Evolutionary conservation across 2,888 invertebrate genomes (phyloP), one percentile per base, ranked within the genome.

Genomic region (Pachliopta kotzebuea): DNA sequence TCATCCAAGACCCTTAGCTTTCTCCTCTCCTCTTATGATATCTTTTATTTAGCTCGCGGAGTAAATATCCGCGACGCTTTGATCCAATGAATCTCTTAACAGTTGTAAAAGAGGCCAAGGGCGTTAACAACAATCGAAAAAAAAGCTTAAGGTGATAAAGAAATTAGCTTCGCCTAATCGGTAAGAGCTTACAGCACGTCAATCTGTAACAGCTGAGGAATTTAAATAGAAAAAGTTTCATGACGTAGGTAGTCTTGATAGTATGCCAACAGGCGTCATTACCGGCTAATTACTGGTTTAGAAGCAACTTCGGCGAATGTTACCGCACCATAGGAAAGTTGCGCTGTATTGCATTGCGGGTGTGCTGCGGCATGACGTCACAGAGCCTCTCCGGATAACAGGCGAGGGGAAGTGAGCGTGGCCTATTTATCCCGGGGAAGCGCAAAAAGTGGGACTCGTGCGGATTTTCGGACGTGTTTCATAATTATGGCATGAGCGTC

Each of bases 341-440:
- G 65, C 65, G 66, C 63, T 67, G 63, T 70, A 70, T 68, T 76
- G 74, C 76, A 75, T 71, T 74, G 70, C 71, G 72, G 71, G 68
- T 67, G 67, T 69, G 69, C 67, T 73, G 72, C 73, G 70, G 68
- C 65, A 71, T 76, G 75, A 76, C 77, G 76, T 77, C 77, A 77
- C 57, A 37, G 66, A 52, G 50, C 65, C 54, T 53, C 60, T 53
- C 31, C 66, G 66, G 59, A 67, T 65, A 68, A 70, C 67, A 69
- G 63, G 58, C 55, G 67, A 55, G 64, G 64, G 68, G 65, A 60
- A 68, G 66, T 68, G 63, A 68, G 69, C 72, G 69, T 76, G 81
- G 72, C 81, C 81, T 82, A 80, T 81, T 77, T 81, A 74, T 72
- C 72, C 70, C 66, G 62, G 74, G 70, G 72, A 75, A 74, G 74